Evolutionary conservation across 2,888 invertebrate genomes (phyloP).

Genomic region (Zaprionus obscuricornis): DNA sequence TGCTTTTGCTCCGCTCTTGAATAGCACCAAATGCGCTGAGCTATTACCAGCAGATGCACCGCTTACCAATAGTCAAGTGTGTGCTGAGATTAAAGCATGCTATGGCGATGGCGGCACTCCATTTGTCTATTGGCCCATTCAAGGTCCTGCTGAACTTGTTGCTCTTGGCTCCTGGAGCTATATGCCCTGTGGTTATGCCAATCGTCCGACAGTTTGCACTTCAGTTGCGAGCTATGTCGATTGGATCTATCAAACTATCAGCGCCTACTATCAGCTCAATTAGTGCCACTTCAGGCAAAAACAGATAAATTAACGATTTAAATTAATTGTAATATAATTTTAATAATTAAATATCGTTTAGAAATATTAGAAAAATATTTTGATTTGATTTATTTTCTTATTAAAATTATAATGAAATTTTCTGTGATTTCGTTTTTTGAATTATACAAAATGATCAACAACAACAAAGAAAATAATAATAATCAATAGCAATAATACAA

Average conservation of each 20-base stretch:
- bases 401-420: too few relatives aligned
- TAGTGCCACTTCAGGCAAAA: too few relatives aligned
- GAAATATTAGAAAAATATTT: too few relatives aligned
- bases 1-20: slow-evolving; percentile 55
- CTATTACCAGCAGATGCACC: slow-evolving; percentile 67
- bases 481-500: too few relatives aligned
- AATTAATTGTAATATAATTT: too few relatives aligned
- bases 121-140: slow-evolving; percentile 64
- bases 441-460: too few relatives aligned
- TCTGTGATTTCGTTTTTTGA: too few relatives aligned
- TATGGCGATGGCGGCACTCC: slow-evolving; percentile 78
- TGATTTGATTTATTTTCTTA: too few relatives aligned
- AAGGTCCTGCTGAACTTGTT: slow-evolving; percentile 62
- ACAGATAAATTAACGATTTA: too few relatives aligned
- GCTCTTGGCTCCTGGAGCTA: slow-evolving; percentile 76
- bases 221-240: slow-evolving; percentile 57
- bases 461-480: too few relatives aligned
- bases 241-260: slow-evolving; percentile 73
- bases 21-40: slow-evolving; percentile 40
- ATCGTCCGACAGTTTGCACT: slow-evolving; percentile 69
- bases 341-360: too few relatives aligned
- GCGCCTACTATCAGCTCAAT: slow-evolving; percentile 69
- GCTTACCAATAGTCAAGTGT: slow-evolving; percentile 54
- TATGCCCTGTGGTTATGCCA: slow-evolving; percentile 72
- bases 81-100: slow-evolving; percentile 65